A percentile compares a stretch with the other conserved stretches of the same genome.
Conservation (phyloP, 2,888 invertebrate genomes). For the Xanthia togata region DNA sequence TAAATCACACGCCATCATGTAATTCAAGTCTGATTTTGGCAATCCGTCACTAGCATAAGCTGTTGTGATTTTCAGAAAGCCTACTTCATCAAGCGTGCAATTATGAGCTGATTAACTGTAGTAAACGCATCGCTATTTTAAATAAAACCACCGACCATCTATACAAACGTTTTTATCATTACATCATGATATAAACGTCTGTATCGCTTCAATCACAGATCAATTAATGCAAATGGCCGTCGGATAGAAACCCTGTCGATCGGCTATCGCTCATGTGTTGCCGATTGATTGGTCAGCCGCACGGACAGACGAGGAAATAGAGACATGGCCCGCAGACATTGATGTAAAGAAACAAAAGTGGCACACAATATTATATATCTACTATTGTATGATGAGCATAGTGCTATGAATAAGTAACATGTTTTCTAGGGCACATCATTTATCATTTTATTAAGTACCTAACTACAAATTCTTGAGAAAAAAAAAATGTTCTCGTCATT, state of each 20-base stretch:
- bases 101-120: not conserved
- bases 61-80: not conserved
- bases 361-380: not conserved
- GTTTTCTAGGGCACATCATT: not conserved
- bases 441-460: not conserved
- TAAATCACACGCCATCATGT: not conserved
- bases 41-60: not conserved
- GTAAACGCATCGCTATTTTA: not conserved
- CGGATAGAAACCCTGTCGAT: slow-evolving; percentile 21
- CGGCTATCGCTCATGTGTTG: slow-evolving; percentile 47
- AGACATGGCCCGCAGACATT: slow-evolving; percentile 10
- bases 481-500: not conserved
- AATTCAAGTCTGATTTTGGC: not conserved
- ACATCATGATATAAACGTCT: slow-evolving; percentile 15
- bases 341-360: slow-evolving; percentile 22
- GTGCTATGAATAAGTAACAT: not conserved
- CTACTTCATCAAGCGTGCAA: not conserved
- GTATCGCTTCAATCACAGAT: slow-evolving; percentile 39
- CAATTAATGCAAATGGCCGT: slow-evolving; percentile 55
- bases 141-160: slow-evolving; percentile 7
- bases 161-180: too few species aligned
- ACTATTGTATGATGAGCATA: not conserved
- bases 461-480: not conserved
- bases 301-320: slow-evolving; percentile 35
- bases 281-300: slow-evolving; percentile 59